These are phyloP conservation scores for Dynastes tityus DNA, from an alignment of 2,888 invertebrate species.

Conservation along the genomic window DNA sequence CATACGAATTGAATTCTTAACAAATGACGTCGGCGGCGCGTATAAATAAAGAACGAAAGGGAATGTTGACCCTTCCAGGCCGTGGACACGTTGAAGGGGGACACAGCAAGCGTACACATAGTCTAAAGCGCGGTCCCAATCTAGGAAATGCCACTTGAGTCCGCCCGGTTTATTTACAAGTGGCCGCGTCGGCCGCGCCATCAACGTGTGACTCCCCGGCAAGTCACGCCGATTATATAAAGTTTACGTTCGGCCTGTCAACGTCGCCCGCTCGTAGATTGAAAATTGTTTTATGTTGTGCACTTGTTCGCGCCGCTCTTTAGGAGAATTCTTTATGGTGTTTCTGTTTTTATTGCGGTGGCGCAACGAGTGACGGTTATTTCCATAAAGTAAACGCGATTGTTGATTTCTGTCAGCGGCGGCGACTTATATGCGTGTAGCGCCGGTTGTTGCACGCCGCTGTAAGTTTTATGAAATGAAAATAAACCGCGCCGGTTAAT, in stretches of 20 bases:
- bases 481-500: constrained; percentile 35
- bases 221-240: constrained; percentile 36
- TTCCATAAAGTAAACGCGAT: constrained; percentile 41
- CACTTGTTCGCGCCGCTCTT: constrained; percentile 33
- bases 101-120: constrained; percentile 58
- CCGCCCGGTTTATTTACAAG: constrained; percentile 60
- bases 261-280: constrained; percentile 41
- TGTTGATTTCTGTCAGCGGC: constrained; percentile 42
- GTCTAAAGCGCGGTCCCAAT: constrained; percentile 63
- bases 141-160: constrained; percentile 61
- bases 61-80: constrained; percentile 44
- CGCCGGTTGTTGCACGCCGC: background rate
- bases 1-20: constrained; percentile 28
- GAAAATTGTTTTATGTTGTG: constrained; percentile 44
- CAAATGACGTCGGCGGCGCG: constrained; percentile 33
- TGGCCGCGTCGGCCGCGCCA: constrained; percentile 39
- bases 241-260: constrained; percentile 44
- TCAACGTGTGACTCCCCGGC: constrained; percentile 28
- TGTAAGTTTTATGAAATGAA: constrained; percentile 34
- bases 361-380: constrained; percentile 44
- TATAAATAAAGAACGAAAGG: constrained; percentile 25
- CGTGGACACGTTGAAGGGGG: constrained; percentile 52
- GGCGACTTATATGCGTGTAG: constrained; percentile 24
- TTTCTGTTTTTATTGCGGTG: constrained; percentile 45
- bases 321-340: constrained; percentile 38